phyloP scores from a whole-genome alignment of 2,888 invertebrate genomes.

The Hanleya hanleyi region DNA sequence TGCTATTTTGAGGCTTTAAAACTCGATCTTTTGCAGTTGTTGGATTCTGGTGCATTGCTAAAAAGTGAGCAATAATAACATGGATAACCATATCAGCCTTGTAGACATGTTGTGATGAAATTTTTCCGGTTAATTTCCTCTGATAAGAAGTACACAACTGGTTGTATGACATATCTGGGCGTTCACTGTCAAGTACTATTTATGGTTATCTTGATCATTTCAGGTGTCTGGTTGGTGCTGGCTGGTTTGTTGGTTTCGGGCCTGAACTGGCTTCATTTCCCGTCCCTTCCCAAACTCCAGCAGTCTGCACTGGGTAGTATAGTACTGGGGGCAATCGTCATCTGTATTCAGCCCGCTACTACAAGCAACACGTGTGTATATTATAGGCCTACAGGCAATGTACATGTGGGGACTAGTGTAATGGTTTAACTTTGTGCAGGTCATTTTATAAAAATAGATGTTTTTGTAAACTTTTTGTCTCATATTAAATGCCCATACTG shows the following conservation, averaged over 20 bases:
- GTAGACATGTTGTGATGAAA: too few species aligned
- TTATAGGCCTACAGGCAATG: too few species aligned
- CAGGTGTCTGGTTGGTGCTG: neutral
- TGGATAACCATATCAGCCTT: too few species aligned
- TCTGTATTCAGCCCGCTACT: neutral
- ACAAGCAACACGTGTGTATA: neutral
- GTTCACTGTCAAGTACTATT: too few species aligned
- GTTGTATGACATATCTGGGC: neutral
- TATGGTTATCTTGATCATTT: neutral
- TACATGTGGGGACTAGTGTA: too few species aligned
- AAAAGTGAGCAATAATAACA: neutral
- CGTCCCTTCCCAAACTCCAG: neutral
- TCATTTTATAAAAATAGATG: too few species aligned
- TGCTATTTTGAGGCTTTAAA: too few species aligned
- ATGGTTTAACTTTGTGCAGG: too few species aligned
- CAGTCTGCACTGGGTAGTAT: neutral
- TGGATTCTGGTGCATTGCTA: neutral
- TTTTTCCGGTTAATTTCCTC: neutral
- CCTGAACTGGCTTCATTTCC: neutral
- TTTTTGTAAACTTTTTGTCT: too few species aligned
- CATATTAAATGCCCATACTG: too few species aligned
- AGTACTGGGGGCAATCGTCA: neutral
- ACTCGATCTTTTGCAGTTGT: too few species aligned
- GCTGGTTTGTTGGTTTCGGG: neutral
- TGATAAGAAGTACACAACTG: neutral